Evolutionary conservation across 2,113 vertebrate genomes (phyloP).

Genomic region (Acrocephalus kingi): DNA sequence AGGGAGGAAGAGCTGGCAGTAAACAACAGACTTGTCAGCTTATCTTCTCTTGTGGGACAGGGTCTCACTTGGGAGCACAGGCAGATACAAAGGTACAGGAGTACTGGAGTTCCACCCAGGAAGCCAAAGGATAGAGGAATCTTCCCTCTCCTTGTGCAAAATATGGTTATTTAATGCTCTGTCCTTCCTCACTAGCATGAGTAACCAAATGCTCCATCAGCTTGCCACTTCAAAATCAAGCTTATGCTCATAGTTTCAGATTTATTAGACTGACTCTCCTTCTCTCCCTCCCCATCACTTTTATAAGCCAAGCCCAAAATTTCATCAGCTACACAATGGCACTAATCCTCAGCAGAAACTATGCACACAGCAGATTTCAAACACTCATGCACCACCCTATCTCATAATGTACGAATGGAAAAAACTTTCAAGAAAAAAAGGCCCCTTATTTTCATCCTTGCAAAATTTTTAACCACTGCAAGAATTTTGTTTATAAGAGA

Average conservation of each 20-base stretch:
- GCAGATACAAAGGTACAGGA: neutral
- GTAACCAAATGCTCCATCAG: neutral
- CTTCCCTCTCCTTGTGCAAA: neutral
- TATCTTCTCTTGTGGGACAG: neutral
- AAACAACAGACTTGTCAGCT: neutral
- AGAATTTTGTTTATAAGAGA: neutral
- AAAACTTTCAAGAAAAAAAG: neutral
- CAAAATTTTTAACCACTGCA: neutral
- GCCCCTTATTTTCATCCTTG: neutral
- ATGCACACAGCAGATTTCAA: neutral
- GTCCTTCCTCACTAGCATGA: neutral
- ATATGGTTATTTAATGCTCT: neutral
- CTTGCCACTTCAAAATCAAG: neutral
- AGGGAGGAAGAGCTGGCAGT: neutral
- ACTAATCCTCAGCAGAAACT: neutral
- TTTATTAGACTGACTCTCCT: neutral
- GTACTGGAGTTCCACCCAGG: neutral
- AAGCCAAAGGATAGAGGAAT: neutral
- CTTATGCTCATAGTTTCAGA: neutral
- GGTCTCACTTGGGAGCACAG: neutral
- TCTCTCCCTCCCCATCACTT: neutral
- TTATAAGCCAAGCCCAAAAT: neutral
- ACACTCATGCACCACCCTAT: neutral
- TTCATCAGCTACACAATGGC: neutral
- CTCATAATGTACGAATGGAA: neutral